Evolutionary conservation across 2,797 vertebrate species (phyloP), one percentile per base, ranked within the genome.

Genomic region (Tapera naevia): DNA sequence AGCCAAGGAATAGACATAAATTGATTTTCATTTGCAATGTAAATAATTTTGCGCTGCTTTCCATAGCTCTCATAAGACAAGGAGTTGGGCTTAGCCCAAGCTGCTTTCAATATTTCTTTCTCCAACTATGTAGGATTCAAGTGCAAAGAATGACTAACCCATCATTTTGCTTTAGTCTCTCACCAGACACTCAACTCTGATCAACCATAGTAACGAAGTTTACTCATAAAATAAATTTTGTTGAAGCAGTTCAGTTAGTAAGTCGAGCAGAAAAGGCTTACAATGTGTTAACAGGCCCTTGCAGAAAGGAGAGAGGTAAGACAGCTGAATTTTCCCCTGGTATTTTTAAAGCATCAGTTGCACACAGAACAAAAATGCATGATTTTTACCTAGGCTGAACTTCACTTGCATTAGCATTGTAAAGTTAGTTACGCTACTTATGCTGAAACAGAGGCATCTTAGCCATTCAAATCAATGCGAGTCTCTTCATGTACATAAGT

Each of bases 141-240:
- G 67, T 76, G 73, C 46, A 93, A 89, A 82, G 81, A 78, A 80
- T 74, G 16, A 93, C 72, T 76, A 85, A 91, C 16, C 19, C 54
- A 74, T 93, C 65, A 79, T 61, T 87, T 89, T 83, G n/a, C n/a
- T 75, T 92, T 64, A 32, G 13, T 80, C 23, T 82, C 83, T 86
- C 58, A 91, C 66, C 56, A 86, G 82, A 73, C 39, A 85, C n/a
- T 93, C 65, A 94, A 83, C 71, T 91, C 60, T 78, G 70, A 73
- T 54, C 46, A 86, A 56, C 45, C 82, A 62, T 39, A 92, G 72
- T 86, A 88, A 95, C 54, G 39, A 71, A 82, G 87, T 82, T 93
- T 96, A 88, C 93, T 93, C 95, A 64, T 61, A 66, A 91, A 93
- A 91, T 82, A 93, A 51, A 45, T 73, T 45, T 71, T 84, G 21